A percentile compares a stretch with the other conserved stretches of the same genome.
These are phyloP conservation scores for Pogonomyrmex californicus DNA, from an alignment of 1,140 invertebrate species.

Conservation along the genomic window DNA sequence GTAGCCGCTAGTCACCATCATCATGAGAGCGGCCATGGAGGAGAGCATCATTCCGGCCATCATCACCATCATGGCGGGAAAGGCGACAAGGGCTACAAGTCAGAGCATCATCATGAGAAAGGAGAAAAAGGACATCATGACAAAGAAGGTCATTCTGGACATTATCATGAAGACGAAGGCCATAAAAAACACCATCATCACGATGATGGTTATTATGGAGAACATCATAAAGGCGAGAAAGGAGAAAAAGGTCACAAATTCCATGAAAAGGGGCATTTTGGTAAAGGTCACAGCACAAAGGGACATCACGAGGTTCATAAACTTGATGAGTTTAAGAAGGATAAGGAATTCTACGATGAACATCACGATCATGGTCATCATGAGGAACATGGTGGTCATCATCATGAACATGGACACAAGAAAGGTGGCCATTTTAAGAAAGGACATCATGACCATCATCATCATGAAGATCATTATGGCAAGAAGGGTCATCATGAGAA, in stretches of 20 bases:
- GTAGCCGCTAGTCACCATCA: conserved; percentile 80
- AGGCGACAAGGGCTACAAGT: conserved; percentile 88
- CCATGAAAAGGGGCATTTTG: conserved; percentile 89
- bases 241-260: conserved; percentile 90
- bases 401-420: conserved; percentile 90
- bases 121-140: conserved; percentile 90
- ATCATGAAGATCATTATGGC: conserved; percentile 88
- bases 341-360: conserved; percentile 92
- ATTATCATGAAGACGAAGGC: conserved; percentile 89
- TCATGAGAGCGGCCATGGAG: conserved; percentile 87
- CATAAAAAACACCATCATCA: conserved; percentile 90
- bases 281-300: conserved; percentile 90
- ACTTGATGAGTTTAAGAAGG: conserved; percentile 91
- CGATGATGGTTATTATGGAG: conserved; percentile 89
- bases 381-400: conserved; percentile 92
- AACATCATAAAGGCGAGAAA: conserved; percentile 88
- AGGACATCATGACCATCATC: conserved; percentile 88
- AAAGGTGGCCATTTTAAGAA: conserved; percentile 88
- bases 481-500: conserved; percentile 88
- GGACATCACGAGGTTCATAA: conserved; percentile 91
- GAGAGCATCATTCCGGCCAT: conserved; percentile 88
- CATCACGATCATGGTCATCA: conserved; percentile 93
- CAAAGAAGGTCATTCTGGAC: conserved; percentile 89
- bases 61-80: conserved; percentile 80
- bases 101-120: conserved; percentile 89